Evolutionary conservation across 2,888 invertebrate species (phyloP), one percentile per base, ranked within the genome.

Genomic region (Lamellibrachia satsuma): DNA sequence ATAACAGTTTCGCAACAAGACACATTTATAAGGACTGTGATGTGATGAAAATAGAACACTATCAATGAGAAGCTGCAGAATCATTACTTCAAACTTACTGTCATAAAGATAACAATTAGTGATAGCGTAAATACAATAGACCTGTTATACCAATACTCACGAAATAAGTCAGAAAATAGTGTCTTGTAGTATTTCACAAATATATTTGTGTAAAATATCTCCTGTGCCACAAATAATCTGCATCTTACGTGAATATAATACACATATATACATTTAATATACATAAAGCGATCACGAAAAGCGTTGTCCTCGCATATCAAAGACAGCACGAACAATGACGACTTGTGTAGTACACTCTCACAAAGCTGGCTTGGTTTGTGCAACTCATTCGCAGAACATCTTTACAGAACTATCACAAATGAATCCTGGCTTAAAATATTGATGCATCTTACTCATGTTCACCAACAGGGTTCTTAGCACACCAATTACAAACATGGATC

Each of bases 191-290:
- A 75, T 75, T 75, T n/a, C 22, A 75, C 15, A 75, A 75, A 75
- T 75, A 75, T 75, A 75, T 75, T 22, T 75, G 75, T 75, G 75
- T 75, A 75, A 75, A 75, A 75, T 22, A n/a, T 75, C 22, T 75
- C 15, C 75, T 3, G 15, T 1, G 11, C 60, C 60, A 15, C 60
- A 60, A 75, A 75, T 75, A 75, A 22, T 75, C 75, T 75, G 75
- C 75, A 75, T 75, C 75, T 75, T n/a, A 3, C 22, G 22, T 75
- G 22, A 15, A 75, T 75, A 75, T 15, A 15, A 22, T n/a, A 75
- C 75, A 75, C 75, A 22, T 75, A 75, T 75, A 75, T 75, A 75
- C 75, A 75, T 75, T 75, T 75, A 75, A 75, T 75, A 75, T 75
- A 75, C 75, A 75, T 75, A 11, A 22, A 75, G 75, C 75, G 75